Evolutionary conservation across 2,797 vertebrate genomes (phyloP).

Genomic region (Dermochelys coriacea): DNA sequence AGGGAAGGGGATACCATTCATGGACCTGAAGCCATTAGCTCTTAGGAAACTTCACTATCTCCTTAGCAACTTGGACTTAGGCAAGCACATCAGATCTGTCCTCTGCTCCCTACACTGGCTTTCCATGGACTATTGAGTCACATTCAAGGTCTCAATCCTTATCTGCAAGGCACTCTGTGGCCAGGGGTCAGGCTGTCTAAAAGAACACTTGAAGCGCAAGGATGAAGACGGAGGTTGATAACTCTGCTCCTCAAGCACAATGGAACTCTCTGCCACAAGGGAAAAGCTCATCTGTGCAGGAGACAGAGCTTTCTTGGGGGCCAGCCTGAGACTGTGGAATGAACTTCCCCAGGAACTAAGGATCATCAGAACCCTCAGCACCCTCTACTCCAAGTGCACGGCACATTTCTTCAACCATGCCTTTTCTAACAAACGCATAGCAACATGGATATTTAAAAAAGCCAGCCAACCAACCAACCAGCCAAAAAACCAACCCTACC

Average conservation of each 20-base stretch:
- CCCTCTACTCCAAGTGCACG: background rate
- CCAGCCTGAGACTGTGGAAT: background rate
- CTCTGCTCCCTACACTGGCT: background rate
- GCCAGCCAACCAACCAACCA: background rate
- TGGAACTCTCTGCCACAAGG: background rate
- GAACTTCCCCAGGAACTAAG: background rate
- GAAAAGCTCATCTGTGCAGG: background rate
- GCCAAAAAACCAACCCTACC: background rate
- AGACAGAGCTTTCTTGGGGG: background rate
- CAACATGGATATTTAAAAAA: background rate
- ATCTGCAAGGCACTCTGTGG: background rate
- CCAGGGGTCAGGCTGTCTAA: background rate
- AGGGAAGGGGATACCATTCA: background rate
- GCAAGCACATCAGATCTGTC: background rate
- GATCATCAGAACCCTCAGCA: background rate
- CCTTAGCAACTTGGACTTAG: background rate
- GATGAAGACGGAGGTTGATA: background rate
- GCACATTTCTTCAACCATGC: background rate
- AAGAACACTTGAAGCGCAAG: background rate
- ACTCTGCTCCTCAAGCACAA: background rate
- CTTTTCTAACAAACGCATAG: background rate
- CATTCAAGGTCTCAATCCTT: background rate
- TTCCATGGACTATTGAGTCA: accelerated
- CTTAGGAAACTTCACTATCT: accelerated
- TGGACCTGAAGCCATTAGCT: background rate